Percentiles rank a stretch among this genome's conserved stretches.
Evolutionary conservation across 2,797 vertebrate genomes (phyloP).

Genomic region (Eidolon dupreanum): DNA sequence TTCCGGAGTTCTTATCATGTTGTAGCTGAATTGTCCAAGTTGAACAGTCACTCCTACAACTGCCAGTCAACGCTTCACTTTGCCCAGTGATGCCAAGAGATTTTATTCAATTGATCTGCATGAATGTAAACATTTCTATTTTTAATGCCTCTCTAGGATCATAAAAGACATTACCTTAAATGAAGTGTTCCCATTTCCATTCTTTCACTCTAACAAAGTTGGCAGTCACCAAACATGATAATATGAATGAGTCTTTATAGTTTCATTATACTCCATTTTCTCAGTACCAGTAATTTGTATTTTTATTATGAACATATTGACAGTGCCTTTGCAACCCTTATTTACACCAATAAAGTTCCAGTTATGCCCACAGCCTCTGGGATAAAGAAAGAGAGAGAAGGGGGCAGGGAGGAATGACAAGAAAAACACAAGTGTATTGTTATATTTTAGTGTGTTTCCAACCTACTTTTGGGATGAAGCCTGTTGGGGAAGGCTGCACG

Average conservation of each 20-base stretch:
- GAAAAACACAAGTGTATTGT: not conserved
- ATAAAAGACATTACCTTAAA: not conserved
- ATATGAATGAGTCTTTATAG: not conserved
- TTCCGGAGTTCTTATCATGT: not conserved
- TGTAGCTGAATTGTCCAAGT: not conserved
- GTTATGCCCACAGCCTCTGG: not conserved
- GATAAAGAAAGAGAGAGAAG: not conserved
- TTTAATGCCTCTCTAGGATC: not conserved
- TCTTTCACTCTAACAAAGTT: not conserved
- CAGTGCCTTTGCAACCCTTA: not conserved
- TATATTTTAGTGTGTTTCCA: not conserved
- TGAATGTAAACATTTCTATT: conserved; percentile 12
- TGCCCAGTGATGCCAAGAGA: not conserved
- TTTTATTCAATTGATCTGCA: not conserved
- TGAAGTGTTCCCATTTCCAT: not conserved
- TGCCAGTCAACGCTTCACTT: not conserved
- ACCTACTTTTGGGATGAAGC: not conserved
- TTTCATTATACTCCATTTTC: not conserved
- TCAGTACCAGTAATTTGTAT: not conserved
- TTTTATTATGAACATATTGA: not conserved
- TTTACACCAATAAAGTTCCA: not conserved
- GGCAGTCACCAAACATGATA: not conserved
- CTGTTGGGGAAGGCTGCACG: not conserved
- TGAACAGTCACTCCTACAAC: not conserved
- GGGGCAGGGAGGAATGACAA: not conserved